These are phyloP conservation scores for Parauchenoglanis ngamensis DNA, from an alignment of 2,797 vertebrate species.

Conservation along the genomic window DNA sequence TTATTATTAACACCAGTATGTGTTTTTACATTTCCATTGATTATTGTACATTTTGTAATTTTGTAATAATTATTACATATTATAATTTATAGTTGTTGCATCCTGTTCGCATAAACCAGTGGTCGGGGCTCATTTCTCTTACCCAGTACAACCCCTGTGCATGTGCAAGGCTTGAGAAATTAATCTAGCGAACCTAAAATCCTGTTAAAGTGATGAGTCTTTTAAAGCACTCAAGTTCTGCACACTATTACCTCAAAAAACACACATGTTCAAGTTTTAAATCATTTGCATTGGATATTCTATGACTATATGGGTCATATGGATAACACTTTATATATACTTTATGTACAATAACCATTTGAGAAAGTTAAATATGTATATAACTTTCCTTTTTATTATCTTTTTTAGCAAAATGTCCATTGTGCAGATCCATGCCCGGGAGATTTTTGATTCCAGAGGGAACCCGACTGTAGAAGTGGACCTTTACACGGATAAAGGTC, in stretches of 20 bases:
- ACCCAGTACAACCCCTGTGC: not conserved
- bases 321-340: not conserved
- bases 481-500: conserved; percentile 86
- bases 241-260: not conserved
- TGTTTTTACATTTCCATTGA: not conserved
- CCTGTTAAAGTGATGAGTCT: not conserved
- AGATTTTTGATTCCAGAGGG: conserved; percentile 96
- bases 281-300: not conserved
- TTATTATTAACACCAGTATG: not conserved
- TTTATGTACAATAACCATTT: not conserved
- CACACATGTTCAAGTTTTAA: not conserved
- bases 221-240: not conserved
- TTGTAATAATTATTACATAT: too few relatives aligned
- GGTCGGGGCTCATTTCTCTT: not conserved
- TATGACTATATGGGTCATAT: not conserved
- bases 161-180: not conserved
- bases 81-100: not conserved
- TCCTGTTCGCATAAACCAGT: not conserved
- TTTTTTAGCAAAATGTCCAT: conserved; percentile 84
- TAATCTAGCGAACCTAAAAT: not conserved
- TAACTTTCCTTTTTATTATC: not conserved
- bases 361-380: not conserved
- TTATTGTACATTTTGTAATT: not conserved
- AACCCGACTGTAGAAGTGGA: conserved; percentile 97
- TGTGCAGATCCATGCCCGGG: conserved; percentile 82